A percentile compares a stretch with the other conserved stretches of the same genome.
These are phyloP conservation scores for Parauchenoglanis punctatus DNA, from an alignment of 2,797 vertebrate genomes.

Conservation along the genomic window DNA sequence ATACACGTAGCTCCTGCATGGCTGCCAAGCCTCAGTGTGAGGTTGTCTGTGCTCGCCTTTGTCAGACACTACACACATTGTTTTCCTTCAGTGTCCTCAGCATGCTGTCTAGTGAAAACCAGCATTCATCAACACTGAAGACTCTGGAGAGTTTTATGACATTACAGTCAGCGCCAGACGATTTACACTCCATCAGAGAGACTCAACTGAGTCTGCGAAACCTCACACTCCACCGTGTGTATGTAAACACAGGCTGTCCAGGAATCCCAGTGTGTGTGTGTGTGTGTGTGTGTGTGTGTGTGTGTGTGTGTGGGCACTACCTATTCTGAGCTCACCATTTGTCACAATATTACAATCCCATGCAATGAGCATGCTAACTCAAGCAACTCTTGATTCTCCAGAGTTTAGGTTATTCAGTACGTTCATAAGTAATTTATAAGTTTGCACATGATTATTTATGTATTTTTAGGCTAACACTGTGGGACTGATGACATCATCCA, in stretches of 20 bases:
- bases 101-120: constrained; percentile 3
- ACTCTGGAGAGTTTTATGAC: constrained; percentile 7
- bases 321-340: not conserved
- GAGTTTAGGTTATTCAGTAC: not conserved
- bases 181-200: not conserved
- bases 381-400: not conserved
- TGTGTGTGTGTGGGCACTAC: constrained; percentile 14
- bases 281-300: not conserved
- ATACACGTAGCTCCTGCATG: not conserved
- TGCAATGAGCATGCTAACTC: not conserved
- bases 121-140: constrained; percentile 4
- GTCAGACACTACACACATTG: constrained; percentile 23
- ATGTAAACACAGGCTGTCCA: constrained; percentile 20
- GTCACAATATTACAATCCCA: not conserved
- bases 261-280: constrained; percentile 14
- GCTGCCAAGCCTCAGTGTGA: not conserved
- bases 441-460: constrained; percentile 55
- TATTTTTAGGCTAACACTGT: constrained; percentile 58
- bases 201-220: constrained; percentile 23
- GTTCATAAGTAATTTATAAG: not conserved
- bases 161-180: not conserved
- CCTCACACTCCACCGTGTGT: constrained; percentile 21
- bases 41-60: not conserved
- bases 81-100: constrained; percentile 21
- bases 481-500: constrained; percentile 64